Evolutionary conservation across 2,113 vertebrate genomes (phyloP), one percentile per base, ranked within the genome.

Genomic region (Cairina moschata): DNA sequence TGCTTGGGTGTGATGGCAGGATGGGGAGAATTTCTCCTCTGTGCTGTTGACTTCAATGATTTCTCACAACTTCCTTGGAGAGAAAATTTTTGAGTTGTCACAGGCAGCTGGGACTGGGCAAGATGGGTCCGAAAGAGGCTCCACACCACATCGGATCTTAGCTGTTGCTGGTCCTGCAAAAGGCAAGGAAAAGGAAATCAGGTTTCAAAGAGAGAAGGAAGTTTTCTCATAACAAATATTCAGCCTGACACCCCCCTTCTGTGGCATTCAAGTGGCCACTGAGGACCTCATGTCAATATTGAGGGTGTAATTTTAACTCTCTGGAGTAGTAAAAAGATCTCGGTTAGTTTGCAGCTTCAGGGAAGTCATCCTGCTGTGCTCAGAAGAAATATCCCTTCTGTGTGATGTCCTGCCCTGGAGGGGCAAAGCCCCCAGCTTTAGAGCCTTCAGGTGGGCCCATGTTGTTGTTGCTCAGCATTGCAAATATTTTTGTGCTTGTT

Each of bases 391-490:
- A 12, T 63, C 68, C 34, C 34, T 59, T 34, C 63, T 40, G 2
- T 2, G 1, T 1, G 6, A 15, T 5, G 31, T 36, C 73, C 77
- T 48, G 22, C 28, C 21, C 44, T 5, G 55, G 62, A 14, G 68
- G 48, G 26, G 5, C 8, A 38, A 40, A 50, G 10, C 40, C 25
- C 7, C 13, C 52, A 38, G 25, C 50, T 78, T 38, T 7, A 36
- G 48, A 76, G 44, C 34, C 14, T 34, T 58, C 65, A 1, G 0
- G 17, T 4, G 48, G 38, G 72, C 42, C 55, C 32, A 0, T 0
- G 0, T 7, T 42, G 40, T 2, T 34, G 0, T 1, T 22, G 34
- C 54, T 60, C 34, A 16, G 48, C 0, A 0, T 4, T 29, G 26
- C 46, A 23, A 1, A 5, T 6, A 0, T 2, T 28, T 59, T 62